These are phyloP conservation scores for Selene dorsalis DNA, from an alignment of 2,797 vertebrate genomes.

Conservation along the genomic window DNA sequence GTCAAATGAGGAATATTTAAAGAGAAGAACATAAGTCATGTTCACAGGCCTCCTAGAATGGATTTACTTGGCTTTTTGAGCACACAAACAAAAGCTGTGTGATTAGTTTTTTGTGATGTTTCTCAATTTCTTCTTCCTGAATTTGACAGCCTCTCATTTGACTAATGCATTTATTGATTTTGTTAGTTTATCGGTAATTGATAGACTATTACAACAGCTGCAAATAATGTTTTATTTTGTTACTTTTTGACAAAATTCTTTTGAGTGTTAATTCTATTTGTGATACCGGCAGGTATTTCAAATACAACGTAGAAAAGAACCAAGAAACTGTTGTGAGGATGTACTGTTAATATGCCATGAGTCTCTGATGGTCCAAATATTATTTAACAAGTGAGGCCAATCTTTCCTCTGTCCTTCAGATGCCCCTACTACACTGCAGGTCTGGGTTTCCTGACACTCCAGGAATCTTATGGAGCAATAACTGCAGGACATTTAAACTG, in stretches of 20 bases:
- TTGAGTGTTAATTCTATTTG: background rate
- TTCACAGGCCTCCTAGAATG: conserved; percentile 17
- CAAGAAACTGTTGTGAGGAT: background rate
- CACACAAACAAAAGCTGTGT: conserved; percentile 34
- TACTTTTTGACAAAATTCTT: background rate
- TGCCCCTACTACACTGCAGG: background rate
- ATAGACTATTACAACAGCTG: background rate
- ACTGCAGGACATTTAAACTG: conserved; percentile 41
- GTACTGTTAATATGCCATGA: background rate
- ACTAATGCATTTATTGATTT: background rate
- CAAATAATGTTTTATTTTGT: background rate
- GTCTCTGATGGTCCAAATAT: conserved; percentile 39
- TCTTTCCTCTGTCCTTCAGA: conserved; percentile 41
- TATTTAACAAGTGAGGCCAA: conserved; percentile 43
- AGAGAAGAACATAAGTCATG: conserved; percentile 14
- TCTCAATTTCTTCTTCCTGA: background rate
- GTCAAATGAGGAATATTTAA: conserved; percentile 26
- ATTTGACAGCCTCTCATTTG: background rate
- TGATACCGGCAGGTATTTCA: background rate
- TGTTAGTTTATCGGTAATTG: background rate
- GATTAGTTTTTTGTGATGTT: background rate
- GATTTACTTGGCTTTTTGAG: conserved; percentile 24
- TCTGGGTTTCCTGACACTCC: conserved; percentile 30
- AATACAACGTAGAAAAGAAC: conserved; percentile 10
- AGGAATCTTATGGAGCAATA: conserved; percentile 47